These are phyloP conservation scores for Melierax canorus DNA, from an alignment of 2,113 vertebrate genomes.

Conservation along the genomic window DNA sequence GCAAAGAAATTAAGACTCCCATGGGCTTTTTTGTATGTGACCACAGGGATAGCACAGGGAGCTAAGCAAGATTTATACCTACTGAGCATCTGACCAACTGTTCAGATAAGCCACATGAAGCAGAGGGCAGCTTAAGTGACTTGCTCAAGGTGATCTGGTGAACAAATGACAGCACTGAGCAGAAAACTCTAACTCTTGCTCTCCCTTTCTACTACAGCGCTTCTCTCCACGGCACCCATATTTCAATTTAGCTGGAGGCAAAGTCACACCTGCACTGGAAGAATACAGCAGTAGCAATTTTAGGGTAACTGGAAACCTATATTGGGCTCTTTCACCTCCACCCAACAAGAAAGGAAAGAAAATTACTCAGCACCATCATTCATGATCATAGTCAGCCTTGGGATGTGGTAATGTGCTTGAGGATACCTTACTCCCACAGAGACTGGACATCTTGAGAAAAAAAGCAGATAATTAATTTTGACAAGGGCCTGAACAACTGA, in stretches of 20 bases:
- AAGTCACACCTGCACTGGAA: neutral
- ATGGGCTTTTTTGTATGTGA: neutral
- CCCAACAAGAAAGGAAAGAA: neutral
- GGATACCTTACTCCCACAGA: neutral
- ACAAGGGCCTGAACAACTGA: neutral
- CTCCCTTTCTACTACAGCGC: neutral
- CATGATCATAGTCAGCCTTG: neutral
- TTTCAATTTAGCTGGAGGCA: neutral
- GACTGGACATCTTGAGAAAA: neutral
- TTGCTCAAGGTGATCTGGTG: neutral
- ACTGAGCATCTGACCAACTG: neutral
- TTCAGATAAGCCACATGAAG: neutral
- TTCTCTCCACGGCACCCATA: neutral
- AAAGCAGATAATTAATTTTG: neutral
- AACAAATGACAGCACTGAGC: neutral
- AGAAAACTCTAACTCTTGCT: neutral
- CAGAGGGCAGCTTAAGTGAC: neutral
- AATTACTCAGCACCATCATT: neutral
- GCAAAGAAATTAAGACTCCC: neutral
- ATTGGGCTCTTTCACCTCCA: neutral
- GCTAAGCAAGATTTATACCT: neutral
- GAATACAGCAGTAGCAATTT: neutral
- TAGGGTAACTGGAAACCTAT: neutral
- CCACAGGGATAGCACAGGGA: neutral
- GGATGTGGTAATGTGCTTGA: neutral